Evolutionary conservation across 2,113 vertebrate genomes (phyloP), one percentile per base, ranked within the genome.

Genomic region (Sciurus niger): DNA sequence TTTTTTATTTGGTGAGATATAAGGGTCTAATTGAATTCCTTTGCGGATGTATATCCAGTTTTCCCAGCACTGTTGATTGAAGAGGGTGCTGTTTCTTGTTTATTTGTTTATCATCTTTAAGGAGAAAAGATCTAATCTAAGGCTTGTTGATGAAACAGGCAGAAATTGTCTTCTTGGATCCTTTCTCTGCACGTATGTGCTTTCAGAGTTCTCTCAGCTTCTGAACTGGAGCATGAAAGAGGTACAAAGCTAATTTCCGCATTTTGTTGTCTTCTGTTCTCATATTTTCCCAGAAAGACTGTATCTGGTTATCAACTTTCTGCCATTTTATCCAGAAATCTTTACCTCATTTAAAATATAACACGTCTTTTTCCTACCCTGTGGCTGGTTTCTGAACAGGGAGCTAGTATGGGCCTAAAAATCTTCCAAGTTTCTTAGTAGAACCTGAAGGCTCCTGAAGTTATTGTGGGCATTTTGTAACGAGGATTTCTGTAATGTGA

Each of bases 301-400:
- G 3, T 25, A 18, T 34, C 37, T 51, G 2, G 34, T 91, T 73
- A 89, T 9, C 37, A 79, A 12, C 20, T 90, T 67, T 84, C 51
- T 46, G 32, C 28, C 60, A 16, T 92, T 83, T 93, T 90, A 85
- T 68, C 30, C 37, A 94, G 78, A 95, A 96, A 89, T 67, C 10
- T 90, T 85, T 67, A 20, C 16, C 40, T 9, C 9, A 48, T 55
- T 84, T n/a, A 30, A 84, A 85, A 95, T 87, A 32, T 88, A 86
- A n/a, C 1, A 28, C 4, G 80, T 82, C 34, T 53, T 93, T 86
- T 22, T 65, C 22, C 60, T 10, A 48, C 40, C 2, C 6, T 80
- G 20, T 85, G 24, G 2, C 48, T 95, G 24, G 17, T 93, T 92
- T 87, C 63, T 85, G 70, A 63, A 73, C 78, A 87, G 43, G 67